Evolutionary conservation across 2,888 invertebrate species (phyloP), one percentile per base, ranked within the genome.

Genomic region (Gibbula magus): DNA sequence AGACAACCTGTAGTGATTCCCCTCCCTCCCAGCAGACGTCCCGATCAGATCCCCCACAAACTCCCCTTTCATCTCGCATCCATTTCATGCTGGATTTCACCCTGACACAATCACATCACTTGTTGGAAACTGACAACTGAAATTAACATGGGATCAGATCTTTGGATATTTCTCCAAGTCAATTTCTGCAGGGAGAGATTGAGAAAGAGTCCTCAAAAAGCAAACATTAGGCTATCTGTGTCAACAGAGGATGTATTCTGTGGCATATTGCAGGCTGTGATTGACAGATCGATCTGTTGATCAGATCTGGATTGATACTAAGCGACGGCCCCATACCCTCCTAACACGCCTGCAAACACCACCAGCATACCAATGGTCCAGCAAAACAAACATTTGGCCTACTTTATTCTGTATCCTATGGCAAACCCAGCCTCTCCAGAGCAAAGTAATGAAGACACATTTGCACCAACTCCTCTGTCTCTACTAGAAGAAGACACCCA

Each of bases 91-190:
- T 29, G 18, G 16, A 61, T 61, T 22, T 61, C 61, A 22, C 61
- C 29, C 22, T 61, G 61, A 61, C 61, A 61, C 61, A 61, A 61
- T 61, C 61, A 61, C 61, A 29, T 18, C 29, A 61, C 61, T 29
- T 25, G 29, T n/a, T 61, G 25, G 61, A 61, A 61, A 61, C 61
- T 61, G 61, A 61, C 61, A 61, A 61, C 61, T 29, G 29, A 61
- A 61, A 61, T 61, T 61, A 61, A 61, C 61, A 61, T 61, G 61
- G 29, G 25, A 61, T 61, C 61, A 29, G 61, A 61, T 25, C 61
- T 61, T 61, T 25, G 29, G 61, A 25, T 61, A 25, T 61, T 29
- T 61, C 61, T 29, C 25, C 29, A 61, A 61, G 61, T 61, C 61
- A 61, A 56, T 61, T 61, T 61, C 61, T 29, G 16, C 45, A 25